Percentiles rank a stretch among this genome's conserved stretches.
These are phyloP conservation scores for Pelecanus crispus DNA, from an alignment of 2,113 vertebrate genomes.

Conservation along the genomic window DNA sequence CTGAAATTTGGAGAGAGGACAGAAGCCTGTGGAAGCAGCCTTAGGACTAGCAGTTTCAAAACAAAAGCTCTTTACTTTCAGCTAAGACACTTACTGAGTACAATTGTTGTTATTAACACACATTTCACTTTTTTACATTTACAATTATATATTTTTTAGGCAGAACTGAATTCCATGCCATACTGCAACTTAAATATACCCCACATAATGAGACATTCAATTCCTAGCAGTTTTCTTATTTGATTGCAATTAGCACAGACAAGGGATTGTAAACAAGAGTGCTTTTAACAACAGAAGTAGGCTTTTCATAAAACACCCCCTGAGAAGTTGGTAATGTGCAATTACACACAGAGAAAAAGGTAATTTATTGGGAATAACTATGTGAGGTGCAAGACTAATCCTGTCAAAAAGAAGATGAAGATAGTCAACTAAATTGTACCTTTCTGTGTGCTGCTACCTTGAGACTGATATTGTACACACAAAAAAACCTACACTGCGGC, in stretches of 20 bases:
- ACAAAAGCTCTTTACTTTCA: not conserved
- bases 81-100: not conserved
- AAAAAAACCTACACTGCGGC: not conserved
- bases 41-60: not conserved
- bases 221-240: not conserved
- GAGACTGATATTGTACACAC: not conserved
- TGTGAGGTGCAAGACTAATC: not conserved
- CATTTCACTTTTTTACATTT: not conserved
- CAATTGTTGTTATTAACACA: not conserved
- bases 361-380: not conserved
- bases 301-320: not conserved
- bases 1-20: not conserved
- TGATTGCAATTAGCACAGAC: not conserved
- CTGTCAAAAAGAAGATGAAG: not conserved
- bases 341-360: not conserved
- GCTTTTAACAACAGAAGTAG: not conserved
- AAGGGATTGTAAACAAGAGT: not conserved
- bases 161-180: not conserved
- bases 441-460: not conserved
- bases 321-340: not conserved
- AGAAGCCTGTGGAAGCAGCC: not conserved
- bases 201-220: not conserved
- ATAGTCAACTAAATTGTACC: not conserved
- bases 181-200: not conserved
- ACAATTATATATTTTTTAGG: not conserved